These are phyloP conservation scores for Hybos culiciformis DNA, from an alignment of 2,888 invertebrate species.

Conservation along the genomic window DNA sequence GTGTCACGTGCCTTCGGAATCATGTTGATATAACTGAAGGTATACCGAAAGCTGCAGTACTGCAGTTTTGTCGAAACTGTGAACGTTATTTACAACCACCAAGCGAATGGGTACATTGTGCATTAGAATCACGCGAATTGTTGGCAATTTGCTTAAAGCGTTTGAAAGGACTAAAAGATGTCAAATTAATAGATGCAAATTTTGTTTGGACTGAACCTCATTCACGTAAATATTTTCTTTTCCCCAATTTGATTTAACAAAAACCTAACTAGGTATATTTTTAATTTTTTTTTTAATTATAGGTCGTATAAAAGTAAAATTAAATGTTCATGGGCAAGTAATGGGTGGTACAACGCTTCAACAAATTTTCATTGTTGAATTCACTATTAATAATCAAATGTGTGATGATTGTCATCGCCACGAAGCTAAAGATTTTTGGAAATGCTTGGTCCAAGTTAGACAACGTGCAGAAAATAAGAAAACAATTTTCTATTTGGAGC, in stretches of 20 bases:
- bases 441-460: slow-evolving; percentile 77
- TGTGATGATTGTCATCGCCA: slow-evolving; percentile 93
- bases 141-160: slow-evolving; percentile 83
- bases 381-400: slow-evolving; percentile 81
- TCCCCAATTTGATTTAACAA: no score
- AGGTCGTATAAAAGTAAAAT: slow-evolving; percentile 89
- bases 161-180: slow-evolving; percentile 74
- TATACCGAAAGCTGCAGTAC: slow-evolving; percentile 82
- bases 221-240: no score
- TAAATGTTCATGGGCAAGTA: slow-evolving; percentile 93
- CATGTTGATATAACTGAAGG: slow-evolving; percentile 91
- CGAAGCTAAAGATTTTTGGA: slow-evolving; percentile 97
- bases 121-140: slow-evolving; percentile 83
- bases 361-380: slow-evolving; percentile 93
- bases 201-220: slow-evolving; percentile 99
- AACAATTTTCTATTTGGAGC: slow-evolving; percentile 95
- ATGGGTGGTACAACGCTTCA: slow-evolving; percentile 80
- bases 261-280: no score
- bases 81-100: slow-evolving; percentile 92
- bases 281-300: no score
- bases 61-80: slow-evolving; percentile 86
- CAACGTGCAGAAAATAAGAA: slow-evolving; percentile 87
- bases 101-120: slow-evolving; percentile 69
- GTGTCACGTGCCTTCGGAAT: slow-evolving; percentile 82
- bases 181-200: slow-evolving; percentile 87